A percentile compares a stretch with the other conserved stretches of the same genome.
Evolutionary conservation across 2,888 invertebrate genomes (phyloP).

Genomic region (Diadegma fenestrale): DNA sequence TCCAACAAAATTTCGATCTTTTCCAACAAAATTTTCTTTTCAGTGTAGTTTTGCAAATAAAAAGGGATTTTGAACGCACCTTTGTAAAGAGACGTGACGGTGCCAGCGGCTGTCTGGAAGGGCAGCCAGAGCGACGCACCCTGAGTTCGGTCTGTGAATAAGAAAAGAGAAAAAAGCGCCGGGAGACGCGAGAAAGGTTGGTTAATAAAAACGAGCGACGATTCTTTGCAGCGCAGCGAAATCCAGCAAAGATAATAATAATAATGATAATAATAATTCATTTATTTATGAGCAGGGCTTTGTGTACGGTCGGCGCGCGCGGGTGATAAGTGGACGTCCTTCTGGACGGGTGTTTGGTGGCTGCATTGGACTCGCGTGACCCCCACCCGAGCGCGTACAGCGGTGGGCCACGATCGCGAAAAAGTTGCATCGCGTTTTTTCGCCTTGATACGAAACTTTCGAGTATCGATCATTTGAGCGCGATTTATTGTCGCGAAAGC

Average conservation of each 20-base stretch:
- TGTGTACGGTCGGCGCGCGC: not conserved
- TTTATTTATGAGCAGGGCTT: constrained; percentile 9
- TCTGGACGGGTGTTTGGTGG: constrained; percentile 65
- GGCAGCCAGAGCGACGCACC: constrained; percentile 90
- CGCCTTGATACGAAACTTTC: not conserved
- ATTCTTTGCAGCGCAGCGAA: not conserved
- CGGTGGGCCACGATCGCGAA: constrained; percentile 42
- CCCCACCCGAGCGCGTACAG: constrained; percentile 48
- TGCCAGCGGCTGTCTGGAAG: constrained; percentile 92
- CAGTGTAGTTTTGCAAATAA: too few species aligned
- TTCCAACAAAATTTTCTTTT: too few species aligned
- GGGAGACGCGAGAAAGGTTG: constrained; percentile 31
- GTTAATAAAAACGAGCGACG: constrained; percentile 23
- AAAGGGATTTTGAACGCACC: constrained; percentile 85
- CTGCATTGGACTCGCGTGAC: constrained; percentile 65
- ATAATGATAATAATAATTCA: constrained; percentile 14
- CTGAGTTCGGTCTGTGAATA: constrained; percentile 88
- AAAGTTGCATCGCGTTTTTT: constrained; percentile 8
- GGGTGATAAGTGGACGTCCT: constrained; percentile 63
- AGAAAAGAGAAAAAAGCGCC: constrained; percentile 67
- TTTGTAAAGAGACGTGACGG: constrained; percentile 92
- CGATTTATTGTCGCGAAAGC: not conserved
- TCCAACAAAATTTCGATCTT: too few species aligned
- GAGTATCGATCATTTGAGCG: not conserved
- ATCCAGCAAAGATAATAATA: constrained; percentile 1